phyloP scores from a whole-genome alignment of 2,113 vertebrate genomes.

The Cyprinodon variegatus region DNA sequence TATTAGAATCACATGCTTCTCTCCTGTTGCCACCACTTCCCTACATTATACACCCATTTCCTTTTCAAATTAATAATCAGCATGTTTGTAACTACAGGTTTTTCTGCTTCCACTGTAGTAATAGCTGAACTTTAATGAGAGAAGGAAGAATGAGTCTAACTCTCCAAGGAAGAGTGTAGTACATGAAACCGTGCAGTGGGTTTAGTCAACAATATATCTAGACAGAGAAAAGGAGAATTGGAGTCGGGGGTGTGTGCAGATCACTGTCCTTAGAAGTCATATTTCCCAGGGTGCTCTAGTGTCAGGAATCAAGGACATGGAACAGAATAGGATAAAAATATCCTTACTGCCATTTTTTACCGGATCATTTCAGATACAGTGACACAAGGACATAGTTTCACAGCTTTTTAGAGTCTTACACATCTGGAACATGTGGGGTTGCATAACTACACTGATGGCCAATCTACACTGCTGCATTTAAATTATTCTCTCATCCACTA shows the following conservation, averaged over 20 bases:
- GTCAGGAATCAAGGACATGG: conserved; percentile 62
- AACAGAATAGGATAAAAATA: conserved; percentile 46
- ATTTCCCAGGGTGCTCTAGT: conserved; percentile 66
- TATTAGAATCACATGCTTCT: background rate
- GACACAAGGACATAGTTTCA: conserved; percentile 31
- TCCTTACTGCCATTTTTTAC: conserved; percentile 28
- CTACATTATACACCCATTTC: conserved; percentile 19
- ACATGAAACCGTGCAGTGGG: conserved; percentile 42
- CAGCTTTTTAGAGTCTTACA: background rate
- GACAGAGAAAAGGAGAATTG: conserved; percentile 19
- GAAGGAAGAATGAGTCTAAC: conserved; percentile 49
- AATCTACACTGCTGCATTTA: conserved; percentile 38
- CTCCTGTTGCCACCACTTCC: conserved; percentile 2
- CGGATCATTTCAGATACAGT: conserved; percentile 35
- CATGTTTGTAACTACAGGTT: conserved; percentile 53
- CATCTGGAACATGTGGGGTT: conserved; percentile 11
- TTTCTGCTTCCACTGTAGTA: conserved; percentile 25
- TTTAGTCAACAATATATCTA: conserved; percentile 61
- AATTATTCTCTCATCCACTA: background rate
- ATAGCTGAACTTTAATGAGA: conserved; percentile 62
- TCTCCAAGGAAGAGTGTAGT: conserved; percentile 62
- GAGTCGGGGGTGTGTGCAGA: conserved; percentile 17
- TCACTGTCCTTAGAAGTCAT: conserved; percentile 68
- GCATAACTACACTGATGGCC: conserved; percentile 22
- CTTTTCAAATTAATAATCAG: conserved; percentile 57